Evolutionary conservation across 2,797 vertebrate genomes (phyloP).

Genomic region (Argya squamiceps): DNA sequence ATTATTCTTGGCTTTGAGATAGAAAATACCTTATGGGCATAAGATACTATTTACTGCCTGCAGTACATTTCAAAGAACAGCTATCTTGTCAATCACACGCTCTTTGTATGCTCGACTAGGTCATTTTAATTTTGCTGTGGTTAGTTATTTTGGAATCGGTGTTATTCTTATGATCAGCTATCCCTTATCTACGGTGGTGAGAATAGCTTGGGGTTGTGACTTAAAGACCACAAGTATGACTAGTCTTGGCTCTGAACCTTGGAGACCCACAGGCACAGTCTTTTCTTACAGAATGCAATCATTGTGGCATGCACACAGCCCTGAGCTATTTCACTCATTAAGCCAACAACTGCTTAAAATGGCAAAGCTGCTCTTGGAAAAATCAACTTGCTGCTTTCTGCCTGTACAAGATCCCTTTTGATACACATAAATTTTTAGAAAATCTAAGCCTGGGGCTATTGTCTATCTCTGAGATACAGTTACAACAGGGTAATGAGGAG

Average conservation of each 20-base stretch:
- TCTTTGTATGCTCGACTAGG: conserved; percentile 34
- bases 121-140: conserved; percentile 56
- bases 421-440: conserved; percentile 42
- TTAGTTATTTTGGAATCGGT: conserved; percentile 53
- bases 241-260: conserved; percentile 59
- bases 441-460: conserved; percentile 24
- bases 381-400: conserved; percentile 59
- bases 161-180: conserved; percentile 48
- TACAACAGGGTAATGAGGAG: conserved; percentile 33
- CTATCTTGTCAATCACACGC: conserved; percentile 55
- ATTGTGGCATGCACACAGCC: conserved; percentile 59
- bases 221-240: conserved; percentile 59
- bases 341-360: conserved; percentile 69
- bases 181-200: conserved; percentile 50
- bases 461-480: conserved; percentile 43
- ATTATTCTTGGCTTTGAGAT: conserved; percentile 56
- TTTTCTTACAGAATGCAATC: conserved; percentile 69
- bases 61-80: conserved; percentile 47
- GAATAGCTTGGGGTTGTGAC: conserved; percentile 45
- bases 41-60: conserved; percentile 39
- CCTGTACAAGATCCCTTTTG: conserved; percentile 58
- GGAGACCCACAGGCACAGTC: conserved; percentile 46
- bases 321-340: conserved; percentile 64
- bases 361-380: conserved; percentile 64
- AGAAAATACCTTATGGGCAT: conserved; percentile 50